Evolutionary conservation across 64 coral and sea anemone species (phyloP), one percentile per base, ranked within the genome.

Genomic region (Montipora sp.): DNA sequence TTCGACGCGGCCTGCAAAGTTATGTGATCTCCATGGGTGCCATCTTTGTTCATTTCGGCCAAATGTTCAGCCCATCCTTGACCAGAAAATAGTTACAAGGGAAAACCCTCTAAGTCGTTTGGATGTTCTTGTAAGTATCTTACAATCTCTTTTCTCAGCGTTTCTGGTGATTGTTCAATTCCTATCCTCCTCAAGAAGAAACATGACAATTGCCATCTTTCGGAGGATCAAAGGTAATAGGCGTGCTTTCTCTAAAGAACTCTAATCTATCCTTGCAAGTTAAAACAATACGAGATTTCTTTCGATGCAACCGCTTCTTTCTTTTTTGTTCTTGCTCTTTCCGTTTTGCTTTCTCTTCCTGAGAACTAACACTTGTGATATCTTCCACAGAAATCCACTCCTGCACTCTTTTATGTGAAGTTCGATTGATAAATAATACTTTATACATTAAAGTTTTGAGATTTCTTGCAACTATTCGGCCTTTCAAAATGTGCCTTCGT

Each of bases 1-100:
- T 90, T 81, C 15, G 78, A 60, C 1, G 47, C 63, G 16, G 77
- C 88, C 13, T 90, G 77, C 19, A 81, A 77, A 7, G 88, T 72
- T 10, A 89, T 12, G 7, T 76, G 86, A 75, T 88, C 86, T 7
- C 86, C 72, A 27, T 51, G 78, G 1, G 89, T 90, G 14, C 89
- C 78, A 53, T 90, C 75, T 20, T n/a, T 21, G 9, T 27, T 60
- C 89, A 81, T 90, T 81, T 63, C 51, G 1, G 47, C 46, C 12
- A 86, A 73, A 59, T 92, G 67, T 8, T 80, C 61, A 8, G 59
- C 19, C 53, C 88, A 90, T 8, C 21, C 21, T 79, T 78, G 22
- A 18, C 88, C 88, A 79, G 58, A 0, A 79, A 65, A 90, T 16
- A 90, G 55, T 24, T 90, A 1, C 0, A 90, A 43, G 20, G 88